Percentiles rank a stretch among this genome's conserved stretches.
These are phyloP conservation scores for Parotia lawesii DNA, from an alignment of 2,113 vertebrate species.

Conservation along the genomic window DNA sequence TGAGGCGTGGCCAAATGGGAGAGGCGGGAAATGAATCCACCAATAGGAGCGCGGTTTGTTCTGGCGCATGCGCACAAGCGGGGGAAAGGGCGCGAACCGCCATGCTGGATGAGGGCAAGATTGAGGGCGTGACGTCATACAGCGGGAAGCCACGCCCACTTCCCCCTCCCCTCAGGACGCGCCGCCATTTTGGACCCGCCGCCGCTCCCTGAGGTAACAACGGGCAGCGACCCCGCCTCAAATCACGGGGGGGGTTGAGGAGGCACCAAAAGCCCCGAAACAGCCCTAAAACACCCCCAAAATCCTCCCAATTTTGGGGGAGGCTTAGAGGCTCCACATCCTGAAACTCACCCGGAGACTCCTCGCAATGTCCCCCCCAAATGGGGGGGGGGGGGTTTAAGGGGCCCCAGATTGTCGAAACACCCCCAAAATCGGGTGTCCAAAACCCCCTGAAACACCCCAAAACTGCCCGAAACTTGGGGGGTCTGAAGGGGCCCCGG, in stretches of 20 bases:
- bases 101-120: accelerated
- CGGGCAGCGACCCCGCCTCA: neutral
- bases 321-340: too few species aligned
- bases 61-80: accelerated
- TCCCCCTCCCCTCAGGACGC: neutral
- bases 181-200: neutral
- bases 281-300: accelerated
- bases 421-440: neutral
- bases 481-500: too few species aligned
- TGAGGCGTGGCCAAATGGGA: accelerated
- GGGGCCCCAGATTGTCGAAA: accelerated
- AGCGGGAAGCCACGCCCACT: neutral
- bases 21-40: accelerated
- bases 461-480: too few species aligned
- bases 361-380: accelerated
- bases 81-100: accelerated
- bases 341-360: too few species aligned
- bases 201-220: neutral
- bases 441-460: too few species aligned
- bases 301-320: neutral
- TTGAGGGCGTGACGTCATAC: neutral
- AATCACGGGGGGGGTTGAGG: accelerated
- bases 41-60: accelerated
- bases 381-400: neutral
- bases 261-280: accelerated